These are phyloP conservation scores for Melanostoma mellinum DNA, from an alignment of 2,888 invertebrate species.

Conservation along the genomic window DNA sequence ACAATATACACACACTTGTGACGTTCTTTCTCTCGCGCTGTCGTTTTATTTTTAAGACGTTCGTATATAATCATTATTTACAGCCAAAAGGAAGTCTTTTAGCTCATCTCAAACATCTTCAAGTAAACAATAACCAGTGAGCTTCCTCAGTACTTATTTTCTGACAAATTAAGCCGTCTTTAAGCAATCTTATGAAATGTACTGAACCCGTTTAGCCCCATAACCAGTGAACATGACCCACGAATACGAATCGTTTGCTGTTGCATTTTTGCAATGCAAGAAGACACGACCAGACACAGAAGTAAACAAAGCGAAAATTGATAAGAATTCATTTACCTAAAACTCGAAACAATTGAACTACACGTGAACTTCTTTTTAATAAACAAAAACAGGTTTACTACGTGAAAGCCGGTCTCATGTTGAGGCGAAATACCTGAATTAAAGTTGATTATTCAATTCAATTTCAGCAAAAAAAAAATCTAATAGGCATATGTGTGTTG, in stretches of 20 bases:
- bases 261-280: constrained; percentile 2
- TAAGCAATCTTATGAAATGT: neutral
- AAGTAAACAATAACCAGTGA: too few relatives aligned
- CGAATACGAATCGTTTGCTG: constrained; percentile 29
- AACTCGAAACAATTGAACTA: constrained; percentile 24
- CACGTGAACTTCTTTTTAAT: constrained; percentile 12
- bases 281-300: neutral
- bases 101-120: too few relatives aligned
- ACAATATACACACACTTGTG: too few relatives aligned
- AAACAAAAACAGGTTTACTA: constrained; percentile 26
- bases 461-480: neutral
- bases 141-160: neutral
- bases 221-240: constrained; percentile 44
- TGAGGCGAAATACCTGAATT: neutral
- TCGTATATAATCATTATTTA: too few relatives aligned
- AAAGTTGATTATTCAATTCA: neutral
- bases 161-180: neutral
- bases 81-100: too few relatives aligned
- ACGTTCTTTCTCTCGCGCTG: too few relatives aligned
- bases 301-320: constrained; percentile 14
- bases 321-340: constrained; percentile 27
- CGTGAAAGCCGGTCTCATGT: constrained; percentile 22
- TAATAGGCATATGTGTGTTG: neutral
- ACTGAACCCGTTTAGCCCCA: neutral
- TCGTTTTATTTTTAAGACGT: too few relatives aligned